Evolutionary conservation across 1,140 invertebrate genomes (phyloP), one percentile per base, ranked within the genome.

Genomic region (Drosophila cardini): DNA sequence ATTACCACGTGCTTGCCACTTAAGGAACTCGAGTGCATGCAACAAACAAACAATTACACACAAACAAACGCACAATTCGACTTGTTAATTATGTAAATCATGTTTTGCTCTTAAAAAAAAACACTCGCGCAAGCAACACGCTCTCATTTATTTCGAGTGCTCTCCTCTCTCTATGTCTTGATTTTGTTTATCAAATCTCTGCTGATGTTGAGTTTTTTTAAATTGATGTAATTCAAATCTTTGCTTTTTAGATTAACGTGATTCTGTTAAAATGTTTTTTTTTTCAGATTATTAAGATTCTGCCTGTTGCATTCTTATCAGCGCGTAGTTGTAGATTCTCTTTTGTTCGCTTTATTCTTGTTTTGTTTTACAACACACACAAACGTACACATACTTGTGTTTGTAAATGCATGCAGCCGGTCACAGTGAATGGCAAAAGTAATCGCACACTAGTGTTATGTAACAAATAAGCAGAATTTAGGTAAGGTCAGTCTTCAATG

Each of bases 1-100:
- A 90, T 90, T 83, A 90, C 73, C 87, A 90, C 87, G 87, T 90
- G 87, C 76, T 80, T 65, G 61, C 38, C 68, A 43, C 84, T 40
- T 43, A 72, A 71, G 48, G 53, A 60, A 40, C 26, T 56, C 71
- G 42, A 55, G 50, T 74, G 65, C 58, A 75, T 58, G 71, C 83
- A 89, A 53, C 63, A 78, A 69, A 68, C 48, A 76, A 56, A 45
- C 40, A 70, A 63, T 52, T 15, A 45, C 11, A 43, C 52, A 11
- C 42, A 42, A 32, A 67, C 42, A 45, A 30, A 43, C 46, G 15
- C 10, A 53, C 30, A 30, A 52, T 53, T 60, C 13, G 11, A 43
- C 36, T 18, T 46, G 63, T 48, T 53, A 79, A 83, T 87, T 87
- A 87, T 87, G 76, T 87, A 87, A 87, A 87, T 89, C 83, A 83